Evolutionary conservation across 2,797 vertebrate species (phyloP), one percentile per base, ranked within the genome.

Genomic region (Danio aesculapii): DNA sequence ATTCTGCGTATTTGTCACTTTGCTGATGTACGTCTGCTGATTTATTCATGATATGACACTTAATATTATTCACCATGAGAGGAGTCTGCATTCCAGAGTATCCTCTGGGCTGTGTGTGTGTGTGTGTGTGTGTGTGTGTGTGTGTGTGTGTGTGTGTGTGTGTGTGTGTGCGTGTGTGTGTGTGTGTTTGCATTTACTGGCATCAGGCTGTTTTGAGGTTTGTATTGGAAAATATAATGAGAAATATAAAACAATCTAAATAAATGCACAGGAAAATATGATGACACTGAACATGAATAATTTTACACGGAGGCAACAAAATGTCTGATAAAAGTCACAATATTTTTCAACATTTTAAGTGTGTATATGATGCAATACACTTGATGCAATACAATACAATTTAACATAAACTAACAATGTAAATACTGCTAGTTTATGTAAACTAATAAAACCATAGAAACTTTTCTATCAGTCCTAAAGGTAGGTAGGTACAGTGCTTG

Each of bases 41-140:
- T 93, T 94, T 94, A 94, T 93, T 94, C 91, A 94, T 93, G 92
- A 92, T 91, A 90, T 83, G 84, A 92, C 92, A 93, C 93, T 93
- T 94, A 93, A 93, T 92, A 93, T 93, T 92, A 92, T 92, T 94
- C 92, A 93, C 92, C 90, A 85, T 92, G 92, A 94, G 69, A 72
- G 82, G 88, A 92, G 90, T 92, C 91, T 92, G 90, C 91, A 92
- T 92, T 90, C 90, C 90, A 92, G 92, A 93, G 92, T 92, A 91
- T 93, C 89, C 91, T 92, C 88, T 89, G 91, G 91, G 92, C 88
- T 90, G 86, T 90, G 82, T 90, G 77, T 61, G 39, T 52, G 77
- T 86, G n/a, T 59, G 71, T 39, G 19, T 81, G 85, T 81, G 61
- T 77, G 19, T 62, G 57, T 71, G 61, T 77, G 17, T 59, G 17